Evolutionary conservation across 92 coral and sea anemone genomes (phyloP).

Genomic region (Actinernus sp.): DNA sequence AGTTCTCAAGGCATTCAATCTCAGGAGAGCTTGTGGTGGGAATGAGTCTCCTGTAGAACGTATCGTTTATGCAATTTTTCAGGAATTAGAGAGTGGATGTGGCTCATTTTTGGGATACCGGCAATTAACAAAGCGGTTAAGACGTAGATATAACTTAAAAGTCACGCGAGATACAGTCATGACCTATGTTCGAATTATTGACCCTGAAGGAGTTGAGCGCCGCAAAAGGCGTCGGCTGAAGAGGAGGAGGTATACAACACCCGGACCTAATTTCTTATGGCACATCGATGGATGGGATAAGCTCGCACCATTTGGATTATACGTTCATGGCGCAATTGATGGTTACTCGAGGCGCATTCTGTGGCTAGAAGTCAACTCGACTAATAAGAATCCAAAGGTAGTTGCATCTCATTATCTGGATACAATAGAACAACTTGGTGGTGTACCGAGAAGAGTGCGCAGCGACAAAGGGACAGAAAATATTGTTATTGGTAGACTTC

Average conservation of each 20-base stretch:
- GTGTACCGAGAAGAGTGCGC: conserved; percentile 34
- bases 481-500: conserved; percentile 18
- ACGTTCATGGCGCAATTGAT: conserved; percentile 38
- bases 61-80: conserved; percentile 39
- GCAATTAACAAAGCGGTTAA: conserved; percentile 34
- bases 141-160: conserved; percentile 30
- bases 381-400: conserved; percentile 24
- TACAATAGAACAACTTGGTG: conserved; percentile 20
- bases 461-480: conserved; percentile 52
- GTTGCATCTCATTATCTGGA: conserved; percentile 16
- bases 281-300: conserved; percentile 58
- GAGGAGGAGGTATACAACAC: conserved; percentile 31
- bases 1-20: conserved; percentile 6
- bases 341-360: conserved; percentile 54
- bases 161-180: conserved; percentile 57
- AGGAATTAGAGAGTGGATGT: conserved; percentile 30
- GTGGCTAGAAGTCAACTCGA: conserved; percentile 34
- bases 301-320: conserved; percentile 26
- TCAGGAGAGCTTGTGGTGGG: conserved; percentile 16
- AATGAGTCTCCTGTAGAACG: conserved; percentile 38
- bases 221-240: conserved; percentile 28
- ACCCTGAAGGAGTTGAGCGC: conserved; percentile 59
- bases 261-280: conserved; percentile 47
- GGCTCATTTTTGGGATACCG: conserved; percentile 48
- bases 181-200: conserved; percentile 31